A percentile compares a stretch with the other conserved stretches of the same genome.
Evolutionary conservation across 2,113 vertebrate species (phyloP).

Genomic region (Rhizomys pruinosus): DNA sequence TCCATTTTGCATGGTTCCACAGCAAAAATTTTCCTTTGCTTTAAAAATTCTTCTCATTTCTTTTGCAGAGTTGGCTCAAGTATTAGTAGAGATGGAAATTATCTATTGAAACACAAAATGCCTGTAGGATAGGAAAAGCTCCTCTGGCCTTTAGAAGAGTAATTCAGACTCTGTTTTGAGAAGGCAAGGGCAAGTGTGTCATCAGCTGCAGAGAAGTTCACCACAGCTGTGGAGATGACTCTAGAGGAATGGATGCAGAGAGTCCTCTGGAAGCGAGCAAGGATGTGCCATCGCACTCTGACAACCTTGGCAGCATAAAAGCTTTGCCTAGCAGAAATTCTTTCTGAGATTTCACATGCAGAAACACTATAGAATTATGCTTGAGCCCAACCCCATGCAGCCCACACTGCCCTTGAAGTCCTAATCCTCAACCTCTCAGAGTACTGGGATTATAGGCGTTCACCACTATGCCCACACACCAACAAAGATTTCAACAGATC

Average conservation of each 20-base stretch:
- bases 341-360: neutral
- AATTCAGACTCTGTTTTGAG: neutral
- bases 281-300: neutral
- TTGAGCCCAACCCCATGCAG: neutral
- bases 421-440: neutral
- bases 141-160: neutral
- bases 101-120: conserved; percentile 22
- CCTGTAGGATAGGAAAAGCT: conserved; percentile 51
- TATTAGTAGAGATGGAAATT: conserved; percentile 21
- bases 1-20: neutral
- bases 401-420: neutral
- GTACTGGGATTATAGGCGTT: neutral
- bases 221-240: neutral
- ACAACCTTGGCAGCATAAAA: neutral
- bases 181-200: conserved; percentile 11
- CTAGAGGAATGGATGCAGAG: neutral
- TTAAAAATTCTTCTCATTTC: conserved; percentile 24
- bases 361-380: neutral
- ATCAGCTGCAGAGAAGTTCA: neutral
- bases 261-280: neutral
- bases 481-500: neutral
- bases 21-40: neutral
- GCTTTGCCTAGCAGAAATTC: neutral
- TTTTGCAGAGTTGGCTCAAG: conserved; percentile 52
- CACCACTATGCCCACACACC: neutral